These are phyloP conservation scores for Pseudorhombus dupliciocellatus DNA, from an alignment of 2,113 vertebrate species.

Conservation along the genomic window DNA sequence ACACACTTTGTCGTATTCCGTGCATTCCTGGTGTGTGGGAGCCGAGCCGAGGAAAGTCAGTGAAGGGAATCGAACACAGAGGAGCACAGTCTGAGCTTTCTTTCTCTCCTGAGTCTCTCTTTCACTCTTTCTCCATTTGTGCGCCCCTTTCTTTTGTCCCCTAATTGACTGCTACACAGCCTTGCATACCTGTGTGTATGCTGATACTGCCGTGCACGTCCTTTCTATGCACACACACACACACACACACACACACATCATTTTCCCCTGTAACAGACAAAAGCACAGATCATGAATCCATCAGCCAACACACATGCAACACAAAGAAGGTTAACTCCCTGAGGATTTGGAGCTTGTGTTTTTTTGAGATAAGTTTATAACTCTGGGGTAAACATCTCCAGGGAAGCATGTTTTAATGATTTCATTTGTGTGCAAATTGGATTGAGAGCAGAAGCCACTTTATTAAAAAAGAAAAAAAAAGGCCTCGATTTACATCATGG, in stretches of 20 bases:
- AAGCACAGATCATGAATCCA: slow-evolving; percentile 26
- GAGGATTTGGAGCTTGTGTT: slow-evolving; percentile 70
- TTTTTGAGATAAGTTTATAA: slow-evolving; percentile 80
- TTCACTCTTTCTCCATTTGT: slow-evolving; percentile 64
- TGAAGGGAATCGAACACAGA: slow-evolving; percentile 58
- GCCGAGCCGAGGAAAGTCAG: slow-evolving; percentile 62
- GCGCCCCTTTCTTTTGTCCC: slow-evolving; percentile 69
- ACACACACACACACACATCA: slow-evolving; percentile 12
- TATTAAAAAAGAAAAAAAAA: slow-evolving; percentile 62
- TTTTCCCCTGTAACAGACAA: slow-evolving; percentile 2
- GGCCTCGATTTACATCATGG: slow-evolving; percentile 56
- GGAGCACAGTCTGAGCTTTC: slow-evolving; percentile 60
- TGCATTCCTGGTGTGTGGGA: slow-evolving; percentile 79
- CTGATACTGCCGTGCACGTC: slow-evolving; percentile 54
- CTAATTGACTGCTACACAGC: slow-evolving; percentile 67
- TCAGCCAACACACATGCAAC: slow-evolving; percentile 17
- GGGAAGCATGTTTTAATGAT: slow-evolving; percentile 79
- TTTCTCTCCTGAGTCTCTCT: slow-evolving; percentile 52
- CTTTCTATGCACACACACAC: slow-evolving; percentile 25
- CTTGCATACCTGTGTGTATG: slow-evolving; percentile 66
- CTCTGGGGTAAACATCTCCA: slow-evolving; percentile 69
- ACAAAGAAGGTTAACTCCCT: slow-evolving; percentile 69
- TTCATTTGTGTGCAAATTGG: slow-evolving; percentile 87
- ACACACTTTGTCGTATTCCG: slow-evolving; percentile 53
- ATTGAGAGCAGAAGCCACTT: slow-evolving; percentile 70